These are phyloP conservation scores for Protobothrops flavoviridis DNA, from an alignment of 2,113 vertebrate species.

Conservation along the genomic window DNA sequence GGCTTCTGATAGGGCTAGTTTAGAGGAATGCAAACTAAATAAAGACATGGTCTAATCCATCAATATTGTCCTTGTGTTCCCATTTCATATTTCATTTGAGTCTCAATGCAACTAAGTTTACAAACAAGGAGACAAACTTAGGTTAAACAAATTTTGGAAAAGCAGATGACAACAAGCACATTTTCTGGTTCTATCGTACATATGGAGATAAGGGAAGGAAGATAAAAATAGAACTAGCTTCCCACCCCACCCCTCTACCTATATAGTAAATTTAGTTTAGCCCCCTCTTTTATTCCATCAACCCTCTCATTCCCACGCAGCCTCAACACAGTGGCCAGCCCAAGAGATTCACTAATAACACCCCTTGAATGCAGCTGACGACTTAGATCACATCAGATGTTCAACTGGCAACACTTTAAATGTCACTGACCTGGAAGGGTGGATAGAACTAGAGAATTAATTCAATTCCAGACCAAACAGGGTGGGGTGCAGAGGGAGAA, in stretches of 20 bases:
- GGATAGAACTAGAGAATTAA: slow-evolving; percentile 43
- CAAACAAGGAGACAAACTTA: background rate
- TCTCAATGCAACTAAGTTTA: background rate
- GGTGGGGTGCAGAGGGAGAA: slow-evolving; percentile 16
- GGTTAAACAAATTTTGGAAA: slow-evolving; percentile 5
- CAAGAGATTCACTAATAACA: slow-evolving; percentile 41
- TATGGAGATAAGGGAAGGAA: background rate
- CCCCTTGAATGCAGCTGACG: slow-evolving; percentile 45
- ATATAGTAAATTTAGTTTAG: background rate
- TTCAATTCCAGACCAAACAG: slow-evolving; percentile 23
- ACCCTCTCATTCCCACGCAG: slow-evolving; percentile 29
- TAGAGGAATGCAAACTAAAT: background rate
- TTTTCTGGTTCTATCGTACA: background rate
- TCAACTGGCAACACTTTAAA: slow-evolving; percentile 29
- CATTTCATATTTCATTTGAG: background rate
- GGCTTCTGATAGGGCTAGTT: background rate
- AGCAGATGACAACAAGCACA: background rate
- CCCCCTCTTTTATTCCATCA: background rate
- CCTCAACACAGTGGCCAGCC: slow-evolving; percentile 6
- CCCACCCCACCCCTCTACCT: background rate
- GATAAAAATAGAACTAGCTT: slow-evolving; percentile 25
- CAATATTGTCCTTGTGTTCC: background rate
- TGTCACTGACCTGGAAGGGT: slow-evolving; percentile 37
- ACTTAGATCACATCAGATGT: slow-evolving; percentile 40
- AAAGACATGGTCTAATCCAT: background rate